Conservation (phyloP, 2,113 vertebrate species). For the Sander lucioperca region DNA sequence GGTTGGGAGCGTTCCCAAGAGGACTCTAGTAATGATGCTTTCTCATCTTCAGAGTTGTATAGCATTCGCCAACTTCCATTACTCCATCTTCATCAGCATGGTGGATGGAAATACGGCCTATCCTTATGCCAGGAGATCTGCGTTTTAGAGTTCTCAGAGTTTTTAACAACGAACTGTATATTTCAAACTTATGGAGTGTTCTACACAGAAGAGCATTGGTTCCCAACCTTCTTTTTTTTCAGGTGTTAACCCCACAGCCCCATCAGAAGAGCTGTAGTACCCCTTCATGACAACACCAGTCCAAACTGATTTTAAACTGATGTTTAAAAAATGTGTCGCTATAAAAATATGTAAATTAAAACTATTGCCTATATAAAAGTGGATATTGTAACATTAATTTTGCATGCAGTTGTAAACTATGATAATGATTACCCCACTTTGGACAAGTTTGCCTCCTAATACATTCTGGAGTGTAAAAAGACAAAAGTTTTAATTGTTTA, state of each 20-base stretch:
- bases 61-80: conserved; percentile 50
- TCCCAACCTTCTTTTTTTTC: background rate
- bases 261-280: background rate
- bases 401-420: background rate
- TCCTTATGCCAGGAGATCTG: conserved; percentile 29
- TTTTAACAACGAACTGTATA: conserved; percentile 6
- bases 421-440: too few relatives aligned
- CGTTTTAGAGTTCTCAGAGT: conserved; percentile 14
- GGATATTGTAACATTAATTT: background rate
- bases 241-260: background rate
- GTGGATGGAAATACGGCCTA: conserved; percentile 40
- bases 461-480: too few relatives aligned
- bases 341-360: background rate
- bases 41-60: conserved; percentile 70
- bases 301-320: background rate
- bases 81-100: conserved; percentile 61
- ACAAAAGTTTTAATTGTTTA: too few relatives aligned
- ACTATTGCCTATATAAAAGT: background rate
- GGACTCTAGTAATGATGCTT: conserved; percentile 72
- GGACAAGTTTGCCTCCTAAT: background rate
- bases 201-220: background rate
- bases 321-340: too few relatives aligned
- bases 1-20: conserved; percentile 71
- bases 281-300: background rate
- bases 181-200: conserved; percentile 1